Evolutionary conservation across 2,888 invertebrate species (phyloP).

Genomic region (Tricholauxania praeusta): DNA sequence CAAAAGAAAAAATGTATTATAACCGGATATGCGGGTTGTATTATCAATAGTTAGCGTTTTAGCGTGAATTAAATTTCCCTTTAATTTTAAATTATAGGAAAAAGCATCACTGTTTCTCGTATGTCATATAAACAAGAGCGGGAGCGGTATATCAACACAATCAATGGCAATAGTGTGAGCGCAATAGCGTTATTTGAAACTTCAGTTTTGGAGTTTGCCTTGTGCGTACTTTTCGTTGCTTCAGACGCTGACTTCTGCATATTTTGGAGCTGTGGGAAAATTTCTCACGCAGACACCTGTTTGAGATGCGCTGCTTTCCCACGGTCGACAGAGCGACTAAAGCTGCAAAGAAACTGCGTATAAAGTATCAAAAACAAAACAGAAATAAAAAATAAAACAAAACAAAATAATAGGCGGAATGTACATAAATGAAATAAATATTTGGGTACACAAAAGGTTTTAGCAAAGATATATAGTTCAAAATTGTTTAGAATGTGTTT

Average conservation of each 20-base stretch:
- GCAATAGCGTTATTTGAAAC: neutral
- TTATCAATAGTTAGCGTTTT: no score
- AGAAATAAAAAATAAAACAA: neutral
- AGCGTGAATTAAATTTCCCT: no score
- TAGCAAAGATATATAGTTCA: no score
- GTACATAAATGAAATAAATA: neutral
- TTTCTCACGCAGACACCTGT: slow-evolving; percentile 53
- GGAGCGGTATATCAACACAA: no score
- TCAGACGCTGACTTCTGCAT: slow-evolving; percentile 16
- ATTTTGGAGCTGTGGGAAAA: slow-evolving; percentile 47
- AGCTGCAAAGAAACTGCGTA: neutral
- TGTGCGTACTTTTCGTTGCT: neutral
- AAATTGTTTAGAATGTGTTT: no score
- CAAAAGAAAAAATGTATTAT: no score
- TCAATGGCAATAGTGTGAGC: neutral
- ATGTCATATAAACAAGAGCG: no score
- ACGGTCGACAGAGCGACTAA: slow-evolving; percentile 45
- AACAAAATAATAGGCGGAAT: neutral
- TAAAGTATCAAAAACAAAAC: neutral
- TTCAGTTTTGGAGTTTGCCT: neutral
- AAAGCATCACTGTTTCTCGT: neutral
- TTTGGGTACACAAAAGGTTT: no score
- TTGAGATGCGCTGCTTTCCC: slow-evolving; percentile 52
- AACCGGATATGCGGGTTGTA: no score
- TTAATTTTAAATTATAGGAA: no score